phyloP scores from a whole-genome alignment of 2,113 vertebrate genomes.

The Malaclemys terrapin region DNA sequence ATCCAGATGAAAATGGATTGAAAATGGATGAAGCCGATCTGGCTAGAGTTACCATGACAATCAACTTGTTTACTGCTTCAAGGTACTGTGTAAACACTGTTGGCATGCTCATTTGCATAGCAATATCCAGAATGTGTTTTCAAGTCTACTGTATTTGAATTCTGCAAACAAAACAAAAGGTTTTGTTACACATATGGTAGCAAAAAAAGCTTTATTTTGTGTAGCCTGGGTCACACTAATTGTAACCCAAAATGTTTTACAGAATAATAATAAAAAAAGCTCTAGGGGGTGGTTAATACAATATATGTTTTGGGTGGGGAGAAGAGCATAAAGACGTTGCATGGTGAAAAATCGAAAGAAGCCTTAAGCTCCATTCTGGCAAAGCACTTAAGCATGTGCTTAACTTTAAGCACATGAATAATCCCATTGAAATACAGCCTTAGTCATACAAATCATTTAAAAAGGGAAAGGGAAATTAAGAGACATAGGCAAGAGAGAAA shows the following conservation, averaged over 20 bases:
- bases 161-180: conserved; percentile 63
- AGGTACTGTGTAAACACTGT: conserved; percentile 77
- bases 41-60: conserved; percentile 80
- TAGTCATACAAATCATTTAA: neutral
- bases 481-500: neutral
- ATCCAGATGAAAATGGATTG: conserved; percentile 74
- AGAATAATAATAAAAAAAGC: conserved; percentile 49
- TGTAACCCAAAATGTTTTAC: conserved; percentile 51
- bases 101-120: conserved; percentile 83
- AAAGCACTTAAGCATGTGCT: neutral
- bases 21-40: conserved; percentile 56
- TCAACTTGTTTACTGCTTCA: conserved; percentile 80
- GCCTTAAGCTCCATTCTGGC: neutral
- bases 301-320: neutral
- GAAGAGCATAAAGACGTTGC: neutral
- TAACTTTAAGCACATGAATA: neutral
- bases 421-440: neutral
- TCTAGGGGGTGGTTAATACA: neutral
- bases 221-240: conserved; percentile 61
- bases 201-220: conserved; percentile 69
- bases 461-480: neutral
- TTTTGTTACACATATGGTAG: conserved; percentile 73
- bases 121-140: conserved; percentile 82
- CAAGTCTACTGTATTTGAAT: conserved; percentile 60
- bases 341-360: conserved; percentile 25